Conservation (phyloP, 92 coral and sea anemone genomes). For the Umimayanthus chanpuru region DNA sequence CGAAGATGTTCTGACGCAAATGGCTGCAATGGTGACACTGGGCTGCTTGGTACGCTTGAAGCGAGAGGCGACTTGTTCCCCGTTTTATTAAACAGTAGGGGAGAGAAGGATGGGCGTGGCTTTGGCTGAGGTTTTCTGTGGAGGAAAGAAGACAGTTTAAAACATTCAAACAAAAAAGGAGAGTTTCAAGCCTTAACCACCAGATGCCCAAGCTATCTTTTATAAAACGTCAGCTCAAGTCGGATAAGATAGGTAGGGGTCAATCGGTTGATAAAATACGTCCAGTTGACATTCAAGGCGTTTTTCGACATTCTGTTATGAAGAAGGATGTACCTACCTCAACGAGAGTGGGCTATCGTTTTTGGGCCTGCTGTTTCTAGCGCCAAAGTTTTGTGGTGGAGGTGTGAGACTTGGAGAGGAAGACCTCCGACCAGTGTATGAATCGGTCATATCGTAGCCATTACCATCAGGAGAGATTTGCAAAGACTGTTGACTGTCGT, state of each 20-base stretch:
- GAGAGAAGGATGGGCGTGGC: neutral
- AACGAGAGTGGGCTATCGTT: neutral
- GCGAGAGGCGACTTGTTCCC: neutral
- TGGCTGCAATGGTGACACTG: neutral
- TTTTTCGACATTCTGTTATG: neutral
- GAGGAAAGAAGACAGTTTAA: neutral
- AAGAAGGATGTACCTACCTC: neutral
- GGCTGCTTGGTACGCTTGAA: neutral
- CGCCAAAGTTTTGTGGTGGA: neutral
- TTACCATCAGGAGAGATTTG: constrained; percentile 17
- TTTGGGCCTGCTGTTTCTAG: neutral
- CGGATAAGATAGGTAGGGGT: too few species aligned
- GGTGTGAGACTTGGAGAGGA: constrained; percentile 7
- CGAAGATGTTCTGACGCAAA: neutral
- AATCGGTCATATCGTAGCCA: constrained; percentile 24
- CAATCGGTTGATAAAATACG: too few species aligned
- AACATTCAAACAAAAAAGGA: too few species aligned
- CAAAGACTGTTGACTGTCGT: constrained; percentile 15
- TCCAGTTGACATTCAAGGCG: too few species aligned
- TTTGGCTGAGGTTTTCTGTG: constrained; percentile 26
- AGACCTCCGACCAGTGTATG: neutral
- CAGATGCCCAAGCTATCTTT: too few species aligned
- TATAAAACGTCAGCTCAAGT: too few species aligned
- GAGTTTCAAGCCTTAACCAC: too few species aligned
- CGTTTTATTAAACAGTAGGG: neutral